phyloP scores from a whole-genome alignment of 1,140 invertebrate species.

The Oreohelix idahoensis region DNA sequence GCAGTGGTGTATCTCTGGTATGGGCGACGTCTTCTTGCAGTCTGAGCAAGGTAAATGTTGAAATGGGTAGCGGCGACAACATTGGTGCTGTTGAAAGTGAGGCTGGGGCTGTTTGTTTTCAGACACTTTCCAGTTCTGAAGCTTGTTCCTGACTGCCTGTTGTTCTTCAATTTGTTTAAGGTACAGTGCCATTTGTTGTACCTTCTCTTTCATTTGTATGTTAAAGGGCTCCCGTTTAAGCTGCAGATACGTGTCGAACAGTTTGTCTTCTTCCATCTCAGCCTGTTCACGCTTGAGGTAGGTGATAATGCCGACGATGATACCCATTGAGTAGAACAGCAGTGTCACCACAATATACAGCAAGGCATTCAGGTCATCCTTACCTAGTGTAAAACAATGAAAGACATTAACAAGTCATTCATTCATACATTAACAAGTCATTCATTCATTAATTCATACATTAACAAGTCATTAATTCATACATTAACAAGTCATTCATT shows the following conservation, averaged over 20 bases:
- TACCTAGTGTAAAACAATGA: neutral
- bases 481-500: too few species aligned
- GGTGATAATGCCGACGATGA: slow-evolving; percentile 65
- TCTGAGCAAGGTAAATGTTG: neutral
- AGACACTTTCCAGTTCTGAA: neutral
- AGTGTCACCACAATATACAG: slow-evolving; percentile 68
- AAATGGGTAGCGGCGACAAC: neutral
- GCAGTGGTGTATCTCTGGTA: neutral
- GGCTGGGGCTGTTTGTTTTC: neutral
- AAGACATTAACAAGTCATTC: too few species aligned
- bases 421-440: too few species aligned
- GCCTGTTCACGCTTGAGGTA: slow-evolving; percentile 65
- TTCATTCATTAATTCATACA: too few species aligned
- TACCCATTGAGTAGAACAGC: slow-evolving; percentile 68
- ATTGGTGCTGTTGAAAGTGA: neutral
- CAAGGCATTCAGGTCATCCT: slow-evolving; percentile 60
- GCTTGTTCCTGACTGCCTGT: neutral
- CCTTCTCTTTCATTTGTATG: slow-evolving; percentile 41
- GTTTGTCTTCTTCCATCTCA: slow-evolving; percentile 65
- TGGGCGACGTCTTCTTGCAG: neutral
- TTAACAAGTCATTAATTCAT: too few species aligned
- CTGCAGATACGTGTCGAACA: slow-evolving; percentile 57
- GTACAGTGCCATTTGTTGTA: slow-evolving; percentile 49
- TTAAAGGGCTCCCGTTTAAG: slow-evolving; percentile 52
- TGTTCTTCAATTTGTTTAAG: slow-evolving; percentile 40